Evolutionary conservation across 1,140 invertebrate genomes (phyloP).

Genomic region (Conus ventricosus): DNA sequence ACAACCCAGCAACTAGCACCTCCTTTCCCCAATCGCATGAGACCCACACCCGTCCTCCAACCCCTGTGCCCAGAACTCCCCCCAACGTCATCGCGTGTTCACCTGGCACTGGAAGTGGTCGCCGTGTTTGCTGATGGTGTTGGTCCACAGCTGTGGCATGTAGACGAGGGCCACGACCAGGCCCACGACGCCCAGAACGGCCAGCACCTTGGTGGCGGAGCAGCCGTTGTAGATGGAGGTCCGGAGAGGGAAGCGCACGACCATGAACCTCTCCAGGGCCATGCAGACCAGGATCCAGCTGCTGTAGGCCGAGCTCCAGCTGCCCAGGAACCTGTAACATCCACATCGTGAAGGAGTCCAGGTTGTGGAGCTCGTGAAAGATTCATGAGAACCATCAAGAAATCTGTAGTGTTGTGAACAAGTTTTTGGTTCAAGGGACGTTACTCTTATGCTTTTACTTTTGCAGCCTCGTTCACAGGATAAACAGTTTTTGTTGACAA

Average conservation of each 20-base stretch:
- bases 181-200: slow-evolving; percentile 14
- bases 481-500: no score
- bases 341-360: no score
- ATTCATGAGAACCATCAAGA: no score
- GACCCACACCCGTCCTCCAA: no score
- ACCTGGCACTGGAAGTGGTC: neutral
- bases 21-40: no score
- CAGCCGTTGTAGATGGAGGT: slow-evolving; percentile 35
- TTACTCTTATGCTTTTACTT: no score
- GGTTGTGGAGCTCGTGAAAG: neutral
- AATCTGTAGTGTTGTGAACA: no score
- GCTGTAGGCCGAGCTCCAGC: slow-evolving; percentile 52
- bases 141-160: slow-evolving; percentile 35
- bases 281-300: slow-evolving; percentile 64
- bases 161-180: slow-evolving; percentile 24
- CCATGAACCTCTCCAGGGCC: slow-evolving; percentile 60
- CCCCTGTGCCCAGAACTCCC: no score
- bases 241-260: slow-evolving; percentile 57
- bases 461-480: no score
- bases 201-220: slow-evolving; percentile 6
- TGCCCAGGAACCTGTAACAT: slow-evolving; percentile 49
- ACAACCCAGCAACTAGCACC: no score
- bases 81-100: neutral
- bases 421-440: no score
- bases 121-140: neutral